These are phyloP conservation scores for Hydropsyche tenuis DNA, from an alignment of 1,140 invertebrate genomes.

Conservation along the genomic window DNA sequence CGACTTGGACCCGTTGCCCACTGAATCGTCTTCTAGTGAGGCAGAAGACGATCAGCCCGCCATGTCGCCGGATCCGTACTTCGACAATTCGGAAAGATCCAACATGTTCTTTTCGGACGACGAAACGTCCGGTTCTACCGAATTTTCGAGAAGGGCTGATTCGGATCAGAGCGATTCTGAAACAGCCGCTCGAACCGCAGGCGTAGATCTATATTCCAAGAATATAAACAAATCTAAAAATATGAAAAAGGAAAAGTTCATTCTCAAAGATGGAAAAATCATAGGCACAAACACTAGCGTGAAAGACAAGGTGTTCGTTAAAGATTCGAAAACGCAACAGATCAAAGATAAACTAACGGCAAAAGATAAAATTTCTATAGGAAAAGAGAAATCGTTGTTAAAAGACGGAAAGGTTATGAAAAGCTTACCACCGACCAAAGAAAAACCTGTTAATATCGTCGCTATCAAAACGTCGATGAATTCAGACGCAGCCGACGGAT, in stretches of 20 bases:
- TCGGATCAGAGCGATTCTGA: slow-evolving; percentile 69
- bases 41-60: slow-evolving; percentile 54
- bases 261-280: slow-evolving; percentile 16
- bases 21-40: slow-evolving; percentile 66
- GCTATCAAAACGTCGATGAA: slow-evolving; percentile 54
- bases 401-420: slow-evolving; percentile 36
- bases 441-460: slow-evolving; percentile 53
- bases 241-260: slow-evolving; percentile 35
- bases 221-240: slow-evolving; percentile 27
- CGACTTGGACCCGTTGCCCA: slow-evolving; percentile 80
- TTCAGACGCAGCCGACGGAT: slow-evolving; percentile 58
- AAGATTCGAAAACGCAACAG: slow-evolving; percentile 15
- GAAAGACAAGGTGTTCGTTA: not conserved
- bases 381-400: not conserved
- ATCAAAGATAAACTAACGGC: slow-evolving; percentile 13
- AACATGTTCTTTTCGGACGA: slow-evolving; percentile 69
- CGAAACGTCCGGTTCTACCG: slow-evolving; percentile 61
- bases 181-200: slow-evolving; percentile 64
- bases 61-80: slow-evolving; percentile 49
- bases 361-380: slow-evolving; percentile 27
- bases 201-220: slow-evolving; percentile 61
- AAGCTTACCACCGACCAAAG: not conserved
- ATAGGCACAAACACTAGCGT: slow-evolving; percentile 9
- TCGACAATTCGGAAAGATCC: slow-evolving; percentile 62
- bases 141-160: slow-evolving; percentile 56